Evolutionary conservation across 2,797 vertebrate species (phyloP).

Genomic region (Adelosebastes latens): DNA sequence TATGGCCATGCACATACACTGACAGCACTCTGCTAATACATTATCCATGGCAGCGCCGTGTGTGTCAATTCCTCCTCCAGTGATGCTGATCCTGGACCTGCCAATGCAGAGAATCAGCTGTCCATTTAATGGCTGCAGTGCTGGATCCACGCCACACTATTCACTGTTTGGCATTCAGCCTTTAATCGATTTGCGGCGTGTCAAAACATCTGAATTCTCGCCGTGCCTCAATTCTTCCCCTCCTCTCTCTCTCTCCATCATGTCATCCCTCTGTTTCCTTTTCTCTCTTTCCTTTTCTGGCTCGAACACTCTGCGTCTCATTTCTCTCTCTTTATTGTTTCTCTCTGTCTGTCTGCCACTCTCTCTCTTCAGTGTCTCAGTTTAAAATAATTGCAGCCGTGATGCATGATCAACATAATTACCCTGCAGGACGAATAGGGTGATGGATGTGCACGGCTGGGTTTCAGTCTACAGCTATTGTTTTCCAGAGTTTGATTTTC

Average conservation of each 20-base stretch:
- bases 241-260: neutral
- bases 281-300: neutral
- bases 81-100: slow-evolving; percentile 45
- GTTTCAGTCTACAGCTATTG: neutral
- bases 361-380: neutral
- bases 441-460: neutral
- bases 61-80: slow-evolving; percentile 41
- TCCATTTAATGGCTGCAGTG: slow-evolving; percentile 42
- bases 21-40: slow-evolving; percentile 12
- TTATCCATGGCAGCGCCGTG: slow-evolving; percentile 35
- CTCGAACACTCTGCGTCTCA: neutral
- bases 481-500: slow-evolving; percentile 8
- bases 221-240: neutral
- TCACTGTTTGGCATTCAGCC: slow-evolving; percentile 47
- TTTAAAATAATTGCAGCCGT: slow-evolving; percentile 21
- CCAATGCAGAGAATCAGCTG: slow-evolving; percentile 41
- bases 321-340: neutral
- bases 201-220: slow-evolving; percentile 51
- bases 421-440: slow-evolving; percentile 11
- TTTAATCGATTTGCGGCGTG: slow-evolving; percentile 54
- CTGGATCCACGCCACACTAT: slow-evolving; percentile 11
- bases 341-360: neutral
- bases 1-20: neutral
- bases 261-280: slow-evolving; percentile 6
- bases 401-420: slow-evolving; percentile 31